Percentiles rank a stretch among this genome's conserved stretches.
phyloP scores from a whole-genome alignment of 1,140 invertebrate species.

The Mycetomoellerius zeteki region DNA sequence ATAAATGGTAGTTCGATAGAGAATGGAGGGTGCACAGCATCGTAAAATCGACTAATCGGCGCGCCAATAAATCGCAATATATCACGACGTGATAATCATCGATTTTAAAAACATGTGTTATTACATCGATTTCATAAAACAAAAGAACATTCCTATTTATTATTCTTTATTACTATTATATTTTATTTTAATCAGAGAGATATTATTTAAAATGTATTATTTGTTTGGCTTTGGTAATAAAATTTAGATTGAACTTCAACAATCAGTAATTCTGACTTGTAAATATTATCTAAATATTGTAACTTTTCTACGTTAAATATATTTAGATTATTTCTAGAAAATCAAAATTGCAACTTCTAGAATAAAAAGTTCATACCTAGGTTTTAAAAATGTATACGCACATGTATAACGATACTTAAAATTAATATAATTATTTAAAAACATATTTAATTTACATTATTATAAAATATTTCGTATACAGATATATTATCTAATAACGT shows the following conservation, averaged over 20 bases:
- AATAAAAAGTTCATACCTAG: not conserved
- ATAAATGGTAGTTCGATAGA: conserved; percentile 34
- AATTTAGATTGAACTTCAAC: not conserved
- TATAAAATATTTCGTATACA: not conserved
- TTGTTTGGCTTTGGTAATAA: not conserved
- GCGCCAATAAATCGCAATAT: conserved; percentile 30
- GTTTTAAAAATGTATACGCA: not conserved
- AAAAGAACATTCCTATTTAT: not conserved
- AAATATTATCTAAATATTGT: too few species aligned
- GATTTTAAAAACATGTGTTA: conserved; percentile 3
- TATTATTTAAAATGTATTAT: not conserved
- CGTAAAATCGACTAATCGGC: conserved; percentile 48
- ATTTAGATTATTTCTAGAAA: not conserved
- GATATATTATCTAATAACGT: not conserved
- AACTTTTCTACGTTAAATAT: not conserved
- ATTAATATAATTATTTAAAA: not conserved
- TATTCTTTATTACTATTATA: too few species aligned
- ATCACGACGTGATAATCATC: conserved; percentile 27
- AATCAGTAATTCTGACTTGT: not conserved
- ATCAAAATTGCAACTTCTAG: not conserved
- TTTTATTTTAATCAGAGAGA: too few species aligned
- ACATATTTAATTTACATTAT: not conserved
- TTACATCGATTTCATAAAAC: not conserved
- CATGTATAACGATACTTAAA: not conserved
- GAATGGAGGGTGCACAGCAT: conserved; percentile 9